phyloP scores from a whole-genome alignment of 2,113 vertebrate genomes.

The Dasypus novemcinctus region DNA sequence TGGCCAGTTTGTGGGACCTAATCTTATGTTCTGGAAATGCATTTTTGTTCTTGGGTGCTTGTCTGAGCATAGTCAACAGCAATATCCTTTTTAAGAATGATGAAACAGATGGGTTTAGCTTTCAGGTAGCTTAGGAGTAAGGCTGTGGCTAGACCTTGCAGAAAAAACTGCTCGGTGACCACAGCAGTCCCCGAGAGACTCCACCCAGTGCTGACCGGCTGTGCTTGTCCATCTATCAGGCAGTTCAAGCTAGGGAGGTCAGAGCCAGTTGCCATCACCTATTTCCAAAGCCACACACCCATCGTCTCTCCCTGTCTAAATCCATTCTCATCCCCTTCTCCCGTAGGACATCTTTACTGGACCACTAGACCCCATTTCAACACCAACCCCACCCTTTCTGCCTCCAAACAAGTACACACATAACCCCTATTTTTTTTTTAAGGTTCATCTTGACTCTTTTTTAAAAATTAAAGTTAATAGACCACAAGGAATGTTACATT shows the following conservation, averaged over 20 bases:
- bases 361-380: background rate
- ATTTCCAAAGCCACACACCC: background rate
- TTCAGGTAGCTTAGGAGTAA: background rate
- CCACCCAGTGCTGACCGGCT: slow-evolving; percentile 8
- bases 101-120: slow-evolving; percentile 7
- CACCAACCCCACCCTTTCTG: background rate
- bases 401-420: background rate
- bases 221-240: slow-evolving; percentile 25
- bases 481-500: too few relatives aligned
- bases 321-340: background rate
- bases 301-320: background rate
- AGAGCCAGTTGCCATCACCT: slow-evolving; percentile 21
- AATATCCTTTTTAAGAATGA: slow-evolving; percentile 20
- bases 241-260: slow-evolving; percentile 20
- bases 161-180: background rate
- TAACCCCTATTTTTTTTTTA: too few relatives aligned
- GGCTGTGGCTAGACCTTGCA: background rate
- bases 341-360: background rate
- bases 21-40: background rate
- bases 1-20: background rate
- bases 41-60: background rate
- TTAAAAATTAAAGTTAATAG: too few relatives aligned
- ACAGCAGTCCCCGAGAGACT: slow-evolving; percentile 7
- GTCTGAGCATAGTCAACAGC: background rate
- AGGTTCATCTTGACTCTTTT: too few relatives aligned